Base-by-base conservation (phyloP, 2,113 vertebrate genomes). In the Bos indicus region DNA sequence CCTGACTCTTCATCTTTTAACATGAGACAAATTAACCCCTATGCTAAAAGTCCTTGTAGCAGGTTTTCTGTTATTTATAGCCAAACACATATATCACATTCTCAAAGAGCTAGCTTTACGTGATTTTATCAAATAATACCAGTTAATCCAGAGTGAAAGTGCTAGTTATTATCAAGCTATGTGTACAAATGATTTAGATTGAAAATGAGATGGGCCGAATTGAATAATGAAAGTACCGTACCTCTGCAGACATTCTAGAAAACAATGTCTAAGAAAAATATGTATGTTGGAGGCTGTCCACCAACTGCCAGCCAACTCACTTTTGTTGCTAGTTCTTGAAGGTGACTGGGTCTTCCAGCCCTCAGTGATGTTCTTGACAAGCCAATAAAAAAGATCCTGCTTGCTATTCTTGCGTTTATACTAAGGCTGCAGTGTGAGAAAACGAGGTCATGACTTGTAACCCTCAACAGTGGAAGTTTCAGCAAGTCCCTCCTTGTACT, bases 391-490 rank as follows among this genome's bases (percentile, higher is more conserved):
- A 85, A n/a, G 15, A 54, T 67, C 52, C 59, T 94, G 43, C 28
- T 96, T 94, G 88, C 62, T 93, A 30, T 91, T 95, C 89, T 48
- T 92, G 90, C 13, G 3, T 52, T 80, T 92, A 71, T 88, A 92
- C 51, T 26, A 59, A 94, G 60, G 67, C 77, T 64, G 17, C 33
- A 56, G 23, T 80, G 89, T 93, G 88, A 93, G 59, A 91, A 51
- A 78, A 97, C 62, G 77, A 97, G 60, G 86, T 96, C 96, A 91
- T 81, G 87, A 93, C 91, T 92, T 21, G 10, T 95, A 71, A 93
- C 67, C 81, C 64, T 89, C 36, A 17, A 90, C 54, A 43, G 78
- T 51, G 91, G 91, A 97, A 83, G 89, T 52, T 78, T 97, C 86
- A 97, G 82, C 93, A 91, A 89, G 89, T 97, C 25, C 26, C 21